Conservation (phyloP, 2,113 vertebrate genomes). For the Athene noctua region DNA sequence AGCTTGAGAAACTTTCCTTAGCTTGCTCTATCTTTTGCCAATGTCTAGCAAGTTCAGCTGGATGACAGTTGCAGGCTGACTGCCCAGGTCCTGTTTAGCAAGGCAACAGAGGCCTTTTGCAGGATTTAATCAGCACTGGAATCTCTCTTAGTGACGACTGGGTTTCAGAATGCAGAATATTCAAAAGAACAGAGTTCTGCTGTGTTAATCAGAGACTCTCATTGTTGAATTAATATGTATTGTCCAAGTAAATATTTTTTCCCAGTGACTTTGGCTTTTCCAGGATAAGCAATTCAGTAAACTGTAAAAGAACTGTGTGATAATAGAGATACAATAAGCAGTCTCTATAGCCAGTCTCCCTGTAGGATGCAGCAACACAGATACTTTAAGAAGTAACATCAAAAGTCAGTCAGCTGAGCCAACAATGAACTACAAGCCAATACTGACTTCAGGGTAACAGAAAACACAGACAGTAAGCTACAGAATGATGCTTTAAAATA, state of each 20-base stretch:
- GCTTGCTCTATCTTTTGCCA: not conserved
- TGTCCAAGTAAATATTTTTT: constrained; percentile 39
- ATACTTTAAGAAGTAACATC: not conserved
- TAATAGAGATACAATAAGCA: not conserved
- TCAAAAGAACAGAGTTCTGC: constrained; percentile 35
- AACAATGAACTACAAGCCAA: not conserved
- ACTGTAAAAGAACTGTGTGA: not conserved
- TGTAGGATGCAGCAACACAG: not conserved
- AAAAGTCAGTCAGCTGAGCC: not conserved
- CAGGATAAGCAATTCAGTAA: not conserved
- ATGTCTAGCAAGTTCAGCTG: not conserved
- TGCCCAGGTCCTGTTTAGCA: constrained; percentile 22
- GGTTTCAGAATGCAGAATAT: constrained; percentile 38
- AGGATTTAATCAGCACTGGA: constrained; percentile 15
- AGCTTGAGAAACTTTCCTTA: not conserved
- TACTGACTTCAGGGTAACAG: not conserved
- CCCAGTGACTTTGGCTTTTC: not conserved
- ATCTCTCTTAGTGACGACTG: constrained; percentile 6
- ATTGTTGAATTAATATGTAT: constrained; percentile 57
- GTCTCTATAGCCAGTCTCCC: not conserved
- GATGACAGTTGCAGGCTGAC: not conserved
- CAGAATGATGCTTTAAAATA: not conserved
- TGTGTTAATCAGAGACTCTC: constrained; percentile 63
- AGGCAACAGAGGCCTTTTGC: constrained; percentile 23
- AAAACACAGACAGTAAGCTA: not conserved